Evolutionary conservation across 2,113 vertebrate species (phyloP).

Genomic region (Eulemur rufifrons): DNA sequence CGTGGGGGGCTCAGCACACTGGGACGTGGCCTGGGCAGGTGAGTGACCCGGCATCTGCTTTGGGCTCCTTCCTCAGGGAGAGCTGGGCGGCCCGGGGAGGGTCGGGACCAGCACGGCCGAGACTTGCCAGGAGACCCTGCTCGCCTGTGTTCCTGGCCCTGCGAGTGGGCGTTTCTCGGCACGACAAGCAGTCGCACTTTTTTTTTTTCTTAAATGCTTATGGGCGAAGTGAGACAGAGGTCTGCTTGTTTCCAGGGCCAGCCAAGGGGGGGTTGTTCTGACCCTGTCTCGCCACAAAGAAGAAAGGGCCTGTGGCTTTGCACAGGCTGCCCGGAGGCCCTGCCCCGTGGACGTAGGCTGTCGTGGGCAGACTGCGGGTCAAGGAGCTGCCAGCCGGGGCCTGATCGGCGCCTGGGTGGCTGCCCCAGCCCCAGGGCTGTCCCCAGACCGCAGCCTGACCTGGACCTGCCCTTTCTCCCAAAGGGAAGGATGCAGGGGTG

Average conservation of each 20-base stretch:
- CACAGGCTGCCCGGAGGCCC: neutral
- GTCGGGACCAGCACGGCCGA: neutral
- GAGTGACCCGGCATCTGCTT: neutral
- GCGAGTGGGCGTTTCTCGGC: neutral
- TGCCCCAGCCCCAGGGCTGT: too few relatives aligned
- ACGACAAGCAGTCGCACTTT: neutral
- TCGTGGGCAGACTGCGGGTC: neutral
- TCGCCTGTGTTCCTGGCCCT: rapidly evolving
- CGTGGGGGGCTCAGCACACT: neutral
- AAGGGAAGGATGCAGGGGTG: neutral
- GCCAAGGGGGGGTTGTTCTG: neutral
- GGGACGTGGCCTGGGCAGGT: neutral
- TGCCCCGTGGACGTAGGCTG: neutral
- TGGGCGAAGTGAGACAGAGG: neutral
- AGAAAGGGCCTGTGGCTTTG: neutral
- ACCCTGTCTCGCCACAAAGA: neutral
- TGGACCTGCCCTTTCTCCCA: neutral
- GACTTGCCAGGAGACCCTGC: neutral
- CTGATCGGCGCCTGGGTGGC: too few relatives aligned
- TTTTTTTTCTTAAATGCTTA: neutral
- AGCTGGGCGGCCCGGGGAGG: neutral
- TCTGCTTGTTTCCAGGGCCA: neutral
- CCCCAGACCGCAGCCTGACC: neutral
- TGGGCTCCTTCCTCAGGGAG: neutral
- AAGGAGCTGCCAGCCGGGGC: neutral